Percentiles rank a stretch among this genome's conserved stretches.
phyloP scores from a whole-genome alignment of 2,888 invertebrate genomes.

The Watsonalla binaria region DNA sequence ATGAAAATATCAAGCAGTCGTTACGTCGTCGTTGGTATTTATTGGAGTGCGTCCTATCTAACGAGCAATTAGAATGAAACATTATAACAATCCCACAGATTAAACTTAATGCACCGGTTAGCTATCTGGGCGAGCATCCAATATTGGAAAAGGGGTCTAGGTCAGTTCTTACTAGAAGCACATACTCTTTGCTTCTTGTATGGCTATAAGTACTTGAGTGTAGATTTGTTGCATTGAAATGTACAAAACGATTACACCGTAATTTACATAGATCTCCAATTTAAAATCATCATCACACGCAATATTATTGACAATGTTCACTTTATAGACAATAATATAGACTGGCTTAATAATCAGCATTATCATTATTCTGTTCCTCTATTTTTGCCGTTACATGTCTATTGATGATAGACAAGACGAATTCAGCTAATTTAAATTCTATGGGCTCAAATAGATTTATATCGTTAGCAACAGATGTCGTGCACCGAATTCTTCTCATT shows the following conservation, averaged over 20 bases:
- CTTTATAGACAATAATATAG: no score
- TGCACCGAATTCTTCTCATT: slow-evolving; percentile 31
- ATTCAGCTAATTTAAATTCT: neutral
- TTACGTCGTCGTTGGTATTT: neutral
- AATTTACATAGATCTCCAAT: no score
- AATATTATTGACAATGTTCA: no score
- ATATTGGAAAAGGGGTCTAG: slow-evolving; percentile 60
- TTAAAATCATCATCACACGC: no score
- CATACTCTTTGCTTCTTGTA: slow-evolving; percentile 4
- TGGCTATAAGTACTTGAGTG: neutral
- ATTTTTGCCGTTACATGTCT: no score
- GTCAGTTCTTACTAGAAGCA: slow-evolving; percentile 30
- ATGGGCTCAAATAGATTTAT: neutral
- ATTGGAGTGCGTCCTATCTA: neutral
- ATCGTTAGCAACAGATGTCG: slow-evolving; percentile 15
- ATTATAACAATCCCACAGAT: slow-evolving; percentile 29
- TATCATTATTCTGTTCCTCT: no score
- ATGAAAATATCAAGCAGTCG: neutral
- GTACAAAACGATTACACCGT: no score
- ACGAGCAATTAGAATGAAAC: slow-evolving; percentile 20
- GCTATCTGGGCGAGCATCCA: slow-evolving; percentile 58
- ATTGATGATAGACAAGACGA: no score
- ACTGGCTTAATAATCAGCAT: no score
- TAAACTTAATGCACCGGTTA: slow-evolving; percentile 42
- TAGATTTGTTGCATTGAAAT: no score